Conservation (phyloP, 2,113 vertebrate species). For the Galemys pyrenaicus region DNA sequence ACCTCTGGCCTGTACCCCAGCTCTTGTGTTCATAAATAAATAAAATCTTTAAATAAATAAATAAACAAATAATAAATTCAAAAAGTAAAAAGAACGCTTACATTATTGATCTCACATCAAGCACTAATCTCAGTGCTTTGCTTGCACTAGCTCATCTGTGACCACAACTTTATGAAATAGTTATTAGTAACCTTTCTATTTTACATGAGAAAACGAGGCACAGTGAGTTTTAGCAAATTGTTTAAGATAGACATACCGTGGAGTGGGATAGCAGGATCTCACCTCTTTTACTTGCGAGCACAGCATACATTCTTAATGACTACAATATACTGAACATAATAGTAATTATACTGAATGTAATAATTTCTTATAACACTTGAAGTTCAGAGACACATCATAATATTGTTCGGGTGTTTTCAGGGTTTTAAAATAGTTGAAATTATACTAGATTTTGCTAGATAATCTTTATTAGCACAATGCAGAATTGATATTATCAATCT, state of each 20-base stretch:
- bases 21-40: too few relatives aligned
- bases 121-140: background rate
- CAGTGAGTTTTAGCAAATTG: background rate
- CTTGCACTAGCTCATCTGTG: background rate
- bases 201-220: background rate
- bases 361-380: background rate
- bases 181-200: background rate
- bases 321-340: too few relatives aligned
- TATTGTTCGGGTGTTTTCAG: background rate
- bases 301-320: background rate
- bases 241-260: background rate
- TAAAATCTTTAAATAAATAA: too few relatives aligned
- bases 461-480: background rate
- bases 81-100: background rate
- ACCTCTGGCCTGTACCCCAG: too few relatives aligned
- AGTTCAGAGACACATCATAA: background rate
- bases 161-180: background rate
- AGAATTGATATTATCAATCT: background rate
- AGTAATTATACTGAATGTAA: background rate
- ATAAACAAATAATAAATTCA: too few relatives aligned
- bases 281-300: background rate
- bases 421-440: background rate
- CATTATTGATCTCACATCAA: background rate
- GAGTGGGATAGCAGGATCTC: background rate
- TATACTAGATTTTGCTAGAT: background rate